Evolutionary conservation across 2,113 vertebrate genomes (phyloP).

Genomic region (Anarhynchus alexandrinus): DNA sequence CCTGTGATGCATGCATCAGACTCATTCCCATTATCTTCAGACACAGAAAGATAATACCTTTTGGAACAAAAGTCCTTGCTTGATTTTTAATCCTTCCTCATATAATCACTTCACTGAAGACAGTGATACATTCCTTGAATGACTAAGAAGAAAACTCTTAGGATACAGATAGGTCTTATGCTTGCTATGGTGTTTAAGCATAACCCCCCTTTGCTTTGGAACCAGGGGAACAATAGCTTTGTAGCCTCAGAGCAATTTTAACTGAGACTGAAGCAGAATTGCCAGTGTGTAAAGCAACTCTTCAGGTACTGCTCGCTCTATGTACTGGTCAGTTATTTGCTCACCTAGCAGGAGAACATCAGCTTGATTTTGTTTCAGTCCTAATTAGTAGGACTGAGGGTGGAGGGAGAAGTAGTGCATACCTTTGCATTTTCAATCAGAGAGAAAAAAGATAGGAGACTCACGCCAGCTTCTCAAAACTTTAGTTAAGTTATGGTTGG

Average conservation of each 20-base stretch:
- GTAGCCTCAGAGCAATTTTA: not conserved
- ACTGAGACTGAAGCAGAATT: not conserved
- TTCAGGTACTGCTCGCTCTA: not conserved
- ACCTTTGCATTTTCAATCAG: not conserved
- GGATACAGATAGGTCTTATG: not conserved
- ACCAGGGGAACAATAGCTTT: not conserved
- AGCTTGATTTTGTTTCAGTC: not conserved
- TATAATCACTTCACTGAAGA: not conserved
- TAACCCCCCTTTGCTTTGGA: not conserved
- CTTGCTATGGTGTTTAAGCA: not conserved
- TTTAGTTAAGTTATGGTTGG: not conserved
- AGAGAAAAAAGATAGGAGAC: not conserved
- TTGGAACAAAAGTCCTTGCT: not conserved
- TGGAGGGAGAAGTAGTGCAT: not conserved
- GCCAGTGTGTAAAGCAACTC: not conserved
- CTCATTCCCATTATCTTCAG: not conserved
- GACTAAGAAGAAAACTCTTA: not conserved
- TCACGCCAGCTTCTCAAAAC: not conserved
- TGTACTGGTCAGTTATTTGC: not conserved
- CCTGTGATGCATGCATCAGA: not conserved
- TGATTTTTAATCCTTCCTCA: not conserved
- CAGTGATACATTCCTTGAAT: not conserved
- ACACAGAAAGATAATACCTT: not conserved
- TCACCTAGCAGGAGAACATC: not conserved
- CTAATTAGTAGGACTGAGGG: not conserved